These are phyloP conservation scores for Standfussiana lucernea DNA, from an alignment of 2,888 invertebrate species.

Conservation along the genomic window DNA sequence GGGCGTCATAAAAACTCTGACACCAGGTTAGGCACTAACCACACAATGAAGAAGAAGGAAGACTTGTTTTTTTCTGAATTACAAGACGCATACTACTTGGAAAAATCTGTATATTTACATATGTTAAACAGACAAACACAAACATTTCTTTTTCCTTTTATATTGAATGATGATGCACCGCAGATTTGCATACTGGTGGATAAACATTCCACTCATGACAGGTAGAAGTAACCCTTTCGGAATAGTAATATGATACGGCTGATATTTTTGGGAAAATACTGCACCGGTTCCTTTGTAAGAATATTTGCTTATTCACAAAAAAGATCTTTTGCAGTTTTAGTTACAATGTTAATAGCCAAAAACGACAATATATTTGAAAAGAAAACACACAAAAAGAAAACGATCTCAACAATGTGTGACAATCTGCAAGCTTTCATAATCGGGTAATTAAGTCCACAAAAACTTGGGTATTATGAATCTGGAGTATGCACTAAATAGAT, in stretches of 20 bases:
- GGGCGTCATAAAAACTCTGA: too few relatives aligned
- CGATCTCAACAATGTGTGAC: neutral
- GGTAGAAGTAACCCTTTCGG: neutral
- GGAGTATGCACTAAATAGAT: conserved; percentile 47
- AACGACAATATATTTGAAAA: neutral
- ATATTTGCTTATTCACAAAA: neutral
- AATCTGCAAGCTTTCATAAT: conserved; percentile 22
- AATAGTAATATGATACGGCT: neutral
- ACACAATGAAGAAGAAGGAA: too few relatives aligned
- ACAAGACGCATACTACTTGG: neutral
- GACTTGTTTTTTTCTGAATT: too few relatives aligned
- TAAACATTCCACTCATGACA: neutral
- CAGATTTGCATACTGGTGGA: conserved; percentile 3
- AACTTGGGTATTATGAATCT: conserved; percentile 34
- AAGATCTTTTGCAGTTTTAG: neutral
- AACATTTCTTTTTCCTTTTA: conserved; percentile 16
- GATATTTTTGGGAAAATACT: neutral
- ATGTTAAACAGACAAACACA: neutral
- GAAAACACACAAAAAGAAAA: conserved; percentile 2
- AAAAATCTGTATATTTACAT: neutral
- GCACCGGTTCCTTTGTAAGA: neutral
- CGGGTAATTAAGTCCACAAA: conserved; percentile 26
- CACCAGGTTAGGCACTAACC: too few relatives aligned
- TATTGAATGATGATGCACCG: neutral
- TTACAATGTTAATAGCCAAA: too few relatives aligned